phyloP scores from a whole-genome alignment of 1,140 invertebrate genomes.

The Arctopsyche grandis region DNA sequence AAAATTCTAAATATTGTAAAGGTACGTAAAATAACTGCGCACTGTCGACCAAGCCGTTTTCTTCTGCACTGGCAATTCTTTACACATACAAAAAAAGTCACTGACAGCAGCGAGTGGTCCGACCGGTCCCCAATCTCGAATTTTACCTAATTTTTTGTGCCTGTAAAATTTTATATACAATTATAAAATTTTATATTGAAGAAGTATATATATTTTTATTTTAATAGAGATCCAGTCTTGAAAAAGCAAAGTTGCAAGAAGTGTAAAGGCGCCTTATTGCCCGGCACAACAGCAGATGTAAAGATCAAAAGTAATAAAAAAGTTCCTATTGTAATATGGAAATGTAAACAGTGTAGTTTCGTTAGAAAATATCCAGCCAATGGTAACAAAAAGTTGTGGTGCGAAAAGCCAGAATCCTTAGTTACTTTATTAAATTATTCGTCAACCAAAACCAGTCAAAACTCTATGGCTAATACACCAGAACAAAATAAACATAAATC shows the following conservation, averaged over 20 bases:
- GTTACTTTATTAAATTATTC: constrained; percentile 62
- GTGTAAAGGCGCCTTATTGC: constrained; percentile 63
- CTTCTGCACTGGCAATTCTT: no score
- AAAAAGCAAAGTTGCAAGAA: constrained; percentile 68
- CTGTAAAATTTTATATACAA: no score
- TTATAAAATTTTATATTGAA: no score
- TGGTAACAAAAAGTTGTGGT: constrained; percentile 62
- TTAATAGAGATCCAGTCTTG: constrained; percentile 66
- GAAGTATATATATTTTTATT: not conserved
- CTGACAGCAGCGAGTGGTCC: no score
- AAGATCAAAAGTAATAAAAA: constrained; percentile 63
- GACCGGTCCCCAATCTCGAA: no score
- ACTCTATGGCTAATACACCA: not conserved
- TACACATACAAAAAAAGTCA: constrained; percentile 41
- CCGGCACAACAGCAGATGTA: constrained; percentile 61
- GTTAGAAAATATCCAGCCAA: constrained; percentile 59
- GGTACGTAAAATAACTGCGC: no score
- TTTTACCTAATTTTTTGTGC: no score
- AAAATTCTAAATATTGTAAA: no score
- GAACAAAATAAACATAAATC: not conserved
- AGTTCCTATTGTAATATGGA: constrained; percentile 59
- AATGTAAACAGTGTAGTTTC: constrained; percentile 61
- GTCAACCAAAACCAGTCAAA: constrained; percentile 41
- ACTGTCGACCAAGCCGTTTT: no score
- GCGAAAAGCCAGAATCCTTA: constrained; percentile 62